Percentiles rank a stretch among this genome's conserved stretches.
These are phyloP conservation scores for Pocillopora damicornis DNA, from an alignment of 64 coral and sea anemone species.

Conservation along the genomic window DNA sequence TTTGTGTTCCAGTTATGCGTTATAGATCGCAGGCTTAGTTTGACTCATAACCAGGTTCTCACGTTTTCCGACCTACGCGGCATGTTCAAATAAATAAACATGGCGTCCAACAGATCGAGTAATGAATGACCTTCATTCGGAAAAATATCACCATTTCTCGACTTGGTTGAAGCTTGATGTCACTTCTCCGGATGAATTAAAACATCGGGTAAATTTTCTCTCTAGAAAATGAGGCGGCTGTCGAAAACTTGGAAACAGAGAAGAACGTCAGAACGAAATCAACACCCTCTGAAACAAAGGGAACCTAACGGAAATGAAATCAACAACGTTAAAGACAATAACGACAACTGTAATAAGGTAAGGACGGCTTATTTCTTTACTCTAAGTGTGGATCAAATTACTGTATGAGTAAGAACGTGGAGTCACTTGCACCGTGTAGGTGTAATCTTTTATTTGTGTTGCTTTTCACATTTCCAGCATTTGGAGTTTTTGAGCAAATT, in stretches of 20 bases:
- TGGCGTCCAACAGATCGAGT: not conserved
- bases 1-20: no score
- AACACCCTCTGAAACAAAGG: conserved; percentile 23
- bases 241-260: conserved; percentile 68
- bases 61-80: not conserved
- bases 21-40: not conserved
- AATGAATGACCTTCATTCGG: not conserved
- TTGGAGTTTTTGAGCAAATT: no score
- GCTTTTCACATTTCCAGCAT: no score
- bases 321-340: conserved; percentile 9
- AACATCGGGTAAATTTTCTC: not conserved
- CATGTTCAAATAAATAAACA: conserved; percentile 14
- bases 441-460: no score
- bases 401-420: no score
- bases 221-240: conserved; percentile 37
- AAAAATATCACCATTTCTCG: not conserved
- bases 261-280: conserved; percentile 25
- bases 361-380: not conserved
- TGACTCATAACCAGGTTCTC: conserved; percentile 8
- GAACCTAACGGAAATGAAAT: not conserved
- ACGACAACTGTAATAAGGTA: conserved; percentile 1
- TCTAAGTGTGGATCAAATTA: no score
- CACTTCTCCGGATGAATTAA: not conserved
- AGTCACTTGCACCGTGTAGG: no score
- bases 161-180: not conserved